phyloP scores from a whole-genome alignment of 2,888 invertebrate species.

The Keiferia lycopersicella region DNA sequence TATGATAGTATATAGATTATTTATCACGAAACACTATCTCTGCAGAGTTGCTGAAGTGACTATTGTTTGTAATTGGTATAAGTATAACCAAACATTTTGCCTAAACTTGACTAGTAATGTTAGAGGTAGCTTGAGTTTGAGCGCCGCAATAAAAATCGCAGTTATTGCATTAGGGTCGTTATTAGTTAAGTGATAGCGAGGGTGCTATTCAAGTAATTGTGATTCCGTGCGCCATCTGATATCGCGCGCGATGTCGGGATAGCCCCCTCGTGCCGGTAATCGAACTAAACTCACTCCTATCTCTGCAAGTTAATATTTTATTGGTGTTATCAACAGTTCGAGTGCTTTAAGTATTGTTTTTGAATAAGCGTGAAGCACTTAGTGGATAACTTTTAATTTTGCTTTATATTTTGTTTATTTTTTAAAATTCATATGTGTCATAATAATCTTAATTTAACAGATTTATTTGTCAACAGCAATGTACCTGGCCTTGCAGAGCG shows the following conservation, averaged over 20 bases:
- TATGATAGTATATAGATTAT: too few species aligned
- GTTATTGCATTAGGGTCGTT: conserved; percentile 48
- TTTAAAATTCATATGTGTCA: neutral
- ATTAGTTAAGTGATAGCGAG: conserved; percentile 65
- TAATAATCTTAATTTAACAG: neutral
- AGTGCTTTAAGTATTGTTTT: conserved; percentile 13
- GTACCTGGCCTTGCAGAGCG: conserved; percentile 66
- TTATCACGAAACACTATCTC: too few species aligned
- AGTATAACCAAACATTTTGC: too few species aligned
- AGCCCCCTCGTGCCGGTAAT: conserved; percentile 55
- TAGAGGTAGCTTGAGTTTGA: conserved; percentile 39
- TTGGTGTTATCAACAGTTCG: conserved; percentile 25
- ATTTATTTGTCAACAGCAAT: conserved; percentile 49
- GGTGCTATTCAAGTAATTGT: conserved; percentile 55
- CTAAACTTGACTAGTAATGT: too few species aligned
- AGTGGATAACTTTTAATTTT: neutral
- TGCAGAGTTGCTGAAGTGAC: too few species aligned
- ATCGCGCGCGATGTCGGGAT: conserved; percentile 33
- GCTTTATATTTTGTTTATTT: too few species aligned
- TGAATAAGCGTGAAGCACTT: conserved; percentile 16
- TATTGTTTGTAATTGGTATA: too few species aligned
- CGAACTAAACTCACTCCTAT: conserved; percentile 38
- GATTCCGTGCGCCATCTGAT: conserved; percentile 63
- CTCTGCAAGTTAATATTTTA: conserved; percentile 8
- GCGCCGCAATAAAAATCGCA: conserved; percentile 41